Conservation (phyloP, 2,888 invertebrate genomes). For the Gortyna flavago region DNA sequence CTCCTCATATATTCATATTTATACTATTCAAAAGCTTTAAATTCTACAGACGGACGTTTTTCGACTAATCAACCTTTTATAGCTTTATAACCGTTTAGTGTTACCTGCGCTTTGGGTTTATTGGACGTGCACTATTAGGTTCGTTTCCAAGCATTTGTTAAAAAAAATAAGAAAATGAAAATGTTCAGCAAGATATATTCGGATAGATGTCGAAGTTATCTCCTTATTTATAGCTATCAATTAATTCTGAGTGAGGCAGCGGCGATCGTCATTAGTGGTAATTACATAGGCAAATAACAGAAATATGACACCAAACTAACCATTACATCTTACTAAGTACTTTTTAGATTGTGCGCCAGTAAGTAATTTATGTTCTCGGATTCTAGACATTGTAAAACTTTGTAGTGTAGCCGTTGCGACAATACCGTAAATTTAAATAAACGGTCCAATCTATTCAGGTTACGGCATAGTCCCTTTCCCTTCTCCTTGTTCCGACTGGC, state of each 20-base stretch:
- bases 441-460: slow-evolving; percentile 69
- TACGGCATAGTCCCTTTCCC: slow-evolving; percentile 73
- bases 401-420: slow-evolving; percentile 64
- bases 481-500: slow-evolving; percentile 64
- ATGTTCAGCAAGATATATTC: slow-evolving; percentile 62
- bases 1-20: slow-evolving; percentile 33
- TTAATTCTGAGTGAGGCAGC: slow-evolving; percentile 66
- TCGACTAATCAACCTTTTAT: slow-evolving; percentile 62
- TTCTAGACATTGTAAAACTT: slow-evolving; percentile 65
- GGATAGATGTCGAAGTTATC: slow-evolving; percentile 68
- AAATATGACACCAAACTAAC: slow-evolving; percentile 69
- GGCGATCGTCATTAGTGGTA: slow-evolving; percentile 64
- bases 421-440: slow-evolving; percentile 68
- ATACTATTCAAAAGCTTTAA: slow-evolving; percentile 36
- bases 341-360: slow-evolving; percentile 59
- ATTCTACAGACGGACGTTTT: slow-evolving; percentile 39
- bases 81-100: slow-evolving; percentile 60
- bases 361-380: slow-evolving; percentile 60
- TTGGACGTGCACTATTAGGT: slow-evolving; percentile 52
- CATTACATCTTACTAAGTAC: slow-evolving; percentile 59
- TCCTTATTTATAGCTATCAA: slow-evolving; percentile 73
- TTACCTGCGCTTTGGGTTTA: slow-evolving; percentile 64
- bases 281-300: slow-evolving; percentile 68
- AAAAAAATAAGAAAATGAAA: slow-evolving; percentile 64
- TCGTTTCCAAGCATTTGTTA: slow-evolving; percentile 51